Evolutionary conservation across 2,113 vertebrate genomes (phyloP).

Genomic region (Rhabdomys dilectus): DNA sequence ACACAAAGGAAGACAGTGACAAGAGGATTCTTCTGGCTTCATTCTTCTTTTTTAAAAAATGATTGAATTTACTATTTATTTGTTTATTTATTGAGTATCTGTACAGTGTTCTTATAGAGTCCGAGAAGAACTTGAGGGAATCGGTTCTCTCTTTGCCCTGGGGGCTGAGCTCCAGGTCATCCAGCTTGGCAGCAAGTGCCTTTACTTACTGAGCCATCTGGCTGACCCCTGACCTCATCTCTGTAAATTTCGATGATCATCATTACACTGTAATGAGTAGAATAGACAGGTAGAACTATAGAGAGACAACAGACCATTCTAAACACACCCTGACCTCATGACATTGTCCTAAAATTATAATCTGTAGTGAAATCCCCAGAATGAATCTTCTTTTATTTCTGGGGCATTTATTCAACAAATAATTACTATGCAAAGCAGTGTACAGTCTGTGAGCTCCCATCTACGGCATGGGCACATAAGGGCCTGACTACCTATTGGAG

Average conservation of each 20-base stretch:
- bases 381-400: slow-evolving; percentile 13
- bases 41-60: background rate
- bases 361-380: slow-evolving; percentile 15
- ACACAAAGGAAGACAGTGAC: background rate
- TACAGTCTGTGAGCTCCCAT: slow-evolving; percentile 3
- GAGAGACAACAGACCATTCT: background rate
- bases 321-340: background rate
- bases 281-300: background rate
- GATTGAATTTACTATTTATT: no score
- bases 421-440: slow-evolving; percentile 30
- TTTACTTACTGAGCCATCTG: background rate
- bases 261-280: background rate
- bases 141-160: background rate
- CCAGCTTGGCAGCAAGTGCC: no score
- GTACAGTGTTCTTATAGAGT: no score
- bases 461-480: background rate
- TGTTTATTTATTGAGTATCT: no score
- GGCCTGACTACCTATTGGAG: slow-evolving; percentile 45
- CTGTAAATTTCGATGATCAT: background rate
- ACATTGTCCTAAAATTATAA: background rate
- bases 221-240: background rate
- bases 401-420: slow-evolving; percentile 49
- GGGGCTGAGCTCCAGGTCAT: background rate
- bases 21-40: background rate
- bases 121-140: background rate